Base-by-base conservation (phyloP, 2,888 invertebrate genomes). In the Aleiodes leptofemur region DNA sequence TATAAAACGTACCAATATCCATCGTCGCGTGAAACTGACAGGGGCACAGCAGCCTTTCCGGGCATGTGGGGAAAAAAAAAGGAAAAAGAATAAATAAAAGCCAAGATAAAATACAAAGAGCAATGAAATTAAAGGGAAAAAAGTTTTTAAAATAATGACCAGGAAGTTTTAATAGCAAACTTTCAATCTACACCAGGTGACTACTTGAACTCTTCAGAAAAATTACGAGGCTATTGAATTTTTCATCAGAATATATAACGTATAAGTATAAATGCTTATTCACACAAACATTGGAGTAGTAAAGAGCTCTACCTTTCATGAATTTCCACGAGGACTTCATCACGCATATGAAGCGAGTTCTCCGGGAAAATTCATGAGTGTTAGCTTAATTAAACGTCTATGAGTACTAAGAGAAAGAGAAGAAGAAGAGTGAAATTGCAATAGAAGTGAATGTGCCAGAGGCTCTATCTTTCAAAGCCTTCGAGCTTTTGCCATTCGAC, bases 1-100 rank as follows among this genome's bases (percentile, higher is more conserved):
- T 85, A 86, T 87, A 87, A 85, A 74, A 74, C 56, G 56, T 64
- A 50, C 29, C 51, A 50, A 64, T 81, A 86, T 86, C 85, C 86
- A 85, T 16, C 53, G 69, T 70, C 53, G 43, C 55, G 61, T 70
- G 70, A 70, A 64, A 59, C 70, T 59, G 64, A 74, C 70, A 55
- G 61, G 70, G 50, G 59, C 59, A 69, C 57, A 57, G 13, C 13
- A 14, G 48, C 48, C 7, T 69, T 51, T 31, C 31, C 51, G 31
- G 29, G 34, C 5, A 16, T 55, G 55, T 55, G 13, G 8, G 34
- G 8, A 59, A 51, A 50, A 14, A 59, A 51, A 50, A 59, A 29
- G 38, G 7, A n/a, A 50, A 13, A 61, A 38, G 16, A 38, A 68
- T 9, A 68, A 51, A 29, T 59, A 8, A 23, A 66, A 43, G 16